Base-by-base conservation (phyloP, 2,113 vertebrate species). In the Crypturellus undulatus region DNA sequence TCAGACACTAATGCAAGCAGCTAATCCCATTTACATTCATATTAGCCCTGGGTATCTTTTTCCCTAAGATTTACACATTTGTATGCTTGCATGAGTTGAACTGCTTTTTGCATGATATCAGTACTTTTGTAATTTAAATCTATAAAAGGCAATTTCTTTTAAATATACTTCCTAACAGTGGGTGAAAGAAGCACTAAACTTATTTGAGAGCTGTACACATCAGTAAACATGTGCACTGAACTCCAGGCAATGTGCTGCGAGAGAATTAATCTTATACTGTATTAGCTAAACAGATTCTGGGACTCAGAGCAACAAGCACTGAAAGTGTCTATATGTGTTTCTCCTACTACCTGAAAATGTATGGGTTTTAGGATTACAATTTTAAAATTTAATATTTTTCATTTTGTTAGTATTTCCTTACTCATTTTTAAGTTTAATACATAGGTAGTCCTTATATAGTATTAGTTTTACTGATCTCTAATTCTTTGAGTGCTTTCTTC, bases 1-100 rank as follows among this genome's bases (percentile, higher is more conserved):
- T 98, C 98, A 98, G 92, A 97, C 95, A 97, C 98, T 98, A 98
- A 99, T 98, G 98, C 98, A 98, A 96, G 92, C 96, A 96, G 98
- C 98, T 99, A 99, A 99, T 99, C 98, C 98, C 98, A 99, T 99
- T 99, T 99, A 98, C 98, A 99, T 99, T 99, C 98, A 98, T 98
- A 99, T 99, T 98, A 98, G 98, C 98, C 98, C 96, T 97, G 96
- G 96, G 97, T 98, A 98, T 98, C 98, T 98, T 98, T 98, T 98
- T 97, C 98, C 98, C 98, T 97, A 96, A 98, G 98, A 98, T 98
- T 99, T 98, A 96, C 98, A 98, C 97, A 98, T 99, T 99, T 98
- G 98, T 98, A 98, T 98, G 98, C 98, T 98, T 98, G 97, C 98
- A 98, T 98, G 98, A 98, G 97, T 98, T 98, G 97, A 98, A 97